Percentiles rank a stretch among this genome's conserved stretches.
phyloP scores from a whole-genome alignment of 2,797 vertebrate species.

The Pangasius mekongensis region DNA sequence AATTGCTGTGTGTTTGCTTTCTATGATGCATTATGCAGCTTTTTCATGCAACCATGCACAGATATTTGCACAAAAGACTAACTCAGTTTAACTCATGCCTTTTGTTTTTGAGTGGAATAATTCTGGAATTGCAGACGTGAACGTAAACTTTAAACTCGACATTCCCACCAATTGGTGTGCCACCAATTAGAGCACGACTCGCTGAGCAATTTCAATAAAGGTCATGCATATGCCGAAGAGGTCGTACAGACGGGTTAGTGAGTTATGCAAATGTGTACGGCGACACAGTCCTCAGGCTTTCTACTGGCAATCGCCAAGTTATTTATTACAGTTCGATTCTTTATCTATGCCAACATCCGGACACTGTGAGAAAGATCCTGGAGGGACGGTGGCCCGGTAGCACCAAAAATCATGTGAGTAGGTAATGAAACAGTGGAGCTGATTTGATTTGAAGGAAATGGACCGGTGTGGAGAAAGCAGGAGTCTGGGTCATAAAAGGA shows the following conservation, averaged over 20 bases:
- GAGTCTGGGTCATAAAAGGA: constrained; percentile 65
- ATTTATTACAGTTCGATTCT: constrained; percentile 49
- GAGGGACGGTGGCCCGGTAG: constrained; percentile 47
- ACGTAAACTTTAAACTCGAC: constrained; percentile 60
- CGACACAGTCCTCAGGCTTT: constrained; percentile 52
- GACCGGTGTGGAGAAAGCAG: not conserved
- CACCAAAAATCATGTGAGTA: constrained; percentile 31
- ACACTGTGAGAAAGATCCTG: constrained; percentile 73
- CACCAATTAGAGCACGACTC: constrained; percentile 60
- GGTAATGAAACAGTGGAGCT: not conserved
- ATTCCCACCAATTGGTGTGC: constrained; percentile 22
- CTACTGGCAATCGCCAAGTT: constrained; percentile 37
- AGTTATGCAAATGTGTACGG: constrained; percentile 54
- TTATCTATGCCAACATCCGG: constrained; percentile 71
- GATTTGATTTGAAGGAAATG: not conserved
- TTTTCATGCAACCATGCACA: constrained; percentile 38
- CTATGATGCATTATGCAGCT: constrained; percentile 53
- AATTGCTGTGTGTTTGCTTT: not conserved
- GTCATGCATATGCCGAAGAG: constrained; percentile 40
- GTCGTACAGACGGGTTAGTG: constrained; percentile 54
- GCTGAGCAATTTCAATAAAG: constrained; percentile 56
- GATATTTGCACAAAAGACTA: constrained; percentile 25
- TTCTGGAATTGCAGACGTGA: constrained; percentile 61
- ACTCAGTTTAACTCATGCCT: constrained; percentile 5
- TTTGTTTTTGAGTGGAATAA: constrained; percentile 10